phyloP scores from a whole-genome alignment of 2,888 invertebrate genomes.

The Octonoba sinensis region DNA sequence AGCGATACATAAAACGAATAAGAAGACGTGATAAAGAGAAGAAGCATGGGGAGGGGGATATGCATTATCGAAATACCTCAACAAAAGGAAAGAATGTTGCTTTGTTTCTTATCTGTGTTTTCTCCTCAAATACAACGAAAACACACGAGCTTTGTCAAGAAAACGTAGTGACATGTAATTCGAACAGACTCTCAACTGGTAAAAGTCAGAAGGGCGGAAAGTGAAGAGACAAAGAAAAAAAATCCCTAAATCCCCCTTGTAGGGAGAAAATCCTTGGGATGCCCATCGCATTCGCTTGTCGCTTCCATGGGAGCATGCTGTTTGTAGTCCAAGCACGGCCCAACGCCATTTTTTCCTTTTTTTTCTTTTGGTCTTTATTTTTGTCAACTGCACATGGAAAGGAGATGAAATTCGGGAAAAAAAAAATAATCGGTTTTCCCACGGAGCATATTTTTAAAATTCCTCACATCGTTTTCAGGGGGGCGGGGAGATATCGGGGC shows the following conservation, averaged over 20 bases:
- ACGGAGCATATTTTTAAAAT: constrained; percentile 23
- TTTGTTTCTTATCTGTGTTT: no score
- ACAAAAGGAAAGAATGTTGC: not conserved
- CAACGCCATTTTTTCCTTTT: no score
- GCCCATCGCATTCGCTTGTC: constrained; percentile 26
- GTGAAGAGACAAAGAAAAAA: constrained; percentile 34
- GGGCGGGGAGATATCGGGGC: constrained; percentile 10
- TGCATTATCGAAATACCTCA: constrained; percentile 40
- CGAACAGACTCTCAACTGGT: constrained; percentile 31
- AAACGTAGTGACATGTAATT: constrained; percentile 52
- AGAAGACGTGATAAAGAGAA: not conserved
- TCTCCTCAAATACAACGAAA: no score
- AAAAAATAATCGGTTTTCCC: constrained; percentile 21
- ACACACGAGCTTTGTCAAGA: constrained; percentile 23
- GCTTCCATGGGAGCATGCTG: constrained; percentile 15
- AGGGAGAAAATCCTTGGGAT: constrained; percentile 39
- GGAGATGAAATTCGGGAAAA: constrained; percentile 13
- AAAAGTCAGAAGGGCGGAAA: constrained; percentile 51
- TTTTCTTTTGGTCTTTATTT: constrained; percentile 24
- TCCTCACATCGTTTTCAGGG: constrained; percentile 5
- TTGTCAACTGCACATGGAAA: constrained; percentile 8
- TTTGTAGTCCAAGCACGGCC: constrained; percentile 36
- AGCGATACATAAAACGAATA: no score
- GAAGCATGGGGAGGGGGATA: constrained; percentile 5
- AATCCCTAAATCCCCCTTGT: constrained; percentile 20